Conservation (phyloP, 2,888 invertebrate genomes). For the Scrobipalpa costella region DNA sequence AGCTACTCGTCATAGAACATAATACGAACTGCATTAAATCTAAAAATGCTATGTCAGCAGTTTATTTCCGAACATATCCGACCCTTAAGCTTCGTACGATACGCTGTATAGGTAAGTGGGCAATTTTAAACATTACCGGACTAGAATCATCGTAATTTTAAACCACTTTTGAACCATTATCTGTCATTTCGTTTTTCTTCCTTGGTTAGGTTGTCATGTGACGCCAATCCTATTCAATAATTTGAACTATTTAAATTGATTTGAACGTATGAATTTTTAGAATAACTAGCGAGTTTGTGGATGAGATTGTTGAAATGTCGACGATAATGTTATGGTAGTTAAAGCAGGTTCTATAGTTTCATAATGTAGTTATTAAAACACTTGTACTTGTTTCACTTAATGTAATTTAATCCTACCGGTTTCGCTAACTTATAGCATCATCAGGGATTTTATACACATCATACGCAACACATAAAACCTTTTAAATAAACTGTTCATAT, state of each 20-base stretch:
- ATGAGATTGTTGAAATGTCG: too few relatives aligned
- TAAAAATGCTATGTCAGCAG: not conserved
- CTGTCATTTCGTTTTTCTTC: not conserved
- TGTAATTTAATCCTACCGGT: too few relatives aligned
- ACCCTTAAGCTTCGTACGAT: not conserved
- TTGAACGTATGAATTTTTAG: not conserved
- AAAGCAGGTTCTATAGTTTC: too few relatives aligned
- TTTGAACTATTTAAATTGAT: not conserved
- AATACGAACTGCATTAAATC: too few relatives aligned
- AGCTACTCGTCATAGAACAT: too few relatives aligned
- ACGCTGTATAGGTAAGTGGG: conserved; percentile 13
- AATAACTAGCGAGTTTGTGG: not conserved
- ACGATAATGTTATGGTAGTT: too few relatives aligned
- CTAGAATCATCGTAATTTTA: conserved; percentile 6
- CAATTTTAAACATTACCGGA: conserved; percentile 4
- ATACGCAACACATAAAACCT: too few relatives aligned
- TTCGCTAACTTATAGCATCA: too few relatives aligned
- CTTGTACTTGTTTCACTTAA: too few relatives aligned
- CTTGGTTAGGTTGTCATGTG: not conserved
- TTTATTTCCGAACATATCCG: conserved; percentile 3
- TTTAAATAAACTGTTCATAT: too few relatives aligned
- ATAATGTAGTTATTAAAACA: too few relatives aligned
- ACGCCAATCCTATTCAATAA: not conserved
- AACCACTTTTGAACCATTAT: conserved; percentile 8
- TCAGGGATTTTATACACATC: too few relatives aligned